Conservation (phyloP, 2,113 vertebrate genomes). For the Pteruthius melanotis region DNA sequence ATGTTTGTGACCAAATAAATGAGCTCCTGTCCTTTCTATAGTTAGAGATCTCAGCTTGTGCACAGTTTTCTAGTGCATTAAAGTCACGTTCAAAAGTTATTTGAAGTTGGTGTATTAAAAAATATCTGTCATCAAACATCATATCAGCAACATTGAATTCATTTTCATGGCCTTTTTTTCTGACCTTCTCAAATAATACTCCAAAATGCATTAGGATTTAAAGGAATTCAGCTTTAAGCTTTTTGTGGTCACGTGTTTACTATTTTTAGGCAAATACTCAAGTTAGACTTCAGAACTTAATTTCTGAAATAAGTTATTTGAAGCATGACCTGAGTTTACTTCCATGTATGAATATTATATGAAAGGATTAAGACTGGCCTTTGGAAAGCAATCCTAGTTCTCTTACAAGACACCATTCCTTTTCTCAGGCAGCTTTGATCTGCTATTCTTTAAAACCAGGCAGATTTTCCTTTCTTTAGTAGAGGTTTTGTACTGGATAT, state of each 20-base stretch:
- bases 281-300: conserved; percentile 16
- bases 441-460: neutral
- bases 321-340: conserved; percentile 26
- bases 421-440: conserved; percentile 38
- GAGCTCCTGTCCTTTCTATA: neutral
- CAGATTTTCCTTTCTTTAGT: neutral
- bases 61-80: neutral
- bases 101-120: neutral
- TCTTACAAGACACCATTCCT: neutral
- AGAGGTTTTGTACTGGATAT: neutral
- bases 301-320: conserved; percentile 21
- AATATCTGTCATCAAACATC: neutral
- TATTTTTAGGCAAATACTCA: conserved; percentile 34
- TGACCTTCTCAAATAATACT: neutral
- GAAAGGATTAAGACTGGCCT: conserved; percentile 38
- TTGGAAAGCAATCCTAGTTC: conserved; percentile 28
- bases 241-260: neutral
- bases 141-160: neutral
- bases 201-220: neutral
- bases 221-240: neutral
- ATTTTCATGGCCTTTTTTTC: neutral
- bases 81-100: neutral
- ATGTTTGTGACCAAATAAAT: neutral
- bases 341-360: conserved; percentile 50
- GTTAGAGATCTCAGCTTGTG: neutral